These are phyloP conservation scores for Caligus rogercresseyi DNA, from an alignment of 1,140 invertebrate species.

Conservation along the genomic window DNA sequence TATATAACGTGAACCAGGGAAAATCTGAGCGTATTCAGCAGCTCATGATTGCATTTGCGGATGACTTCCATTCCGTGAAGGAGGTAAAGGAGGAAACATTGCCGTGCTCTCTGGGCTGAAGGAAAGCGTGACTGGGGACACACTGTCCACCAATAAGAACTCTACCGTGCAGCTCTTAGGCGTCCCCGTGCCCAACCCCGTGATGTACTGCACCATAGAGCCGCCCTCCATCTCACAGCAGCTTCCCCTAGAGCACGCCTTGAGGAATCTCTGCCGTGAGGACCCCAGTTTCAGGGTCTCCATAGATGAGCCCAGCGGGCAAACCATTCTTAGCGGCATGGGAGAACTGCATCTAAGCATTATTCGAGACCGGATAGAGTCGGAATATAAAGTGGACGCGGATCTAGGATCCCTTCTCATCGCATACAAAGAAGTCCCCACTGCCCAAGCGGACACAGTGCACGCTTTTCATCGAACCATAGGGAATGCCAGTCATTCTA, in stretches of 20 bases:
- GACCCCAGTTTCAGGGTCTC: conserved; percentile 77
- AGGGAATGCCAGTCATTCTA: conserved; percentile 29
- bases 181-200: conserved; percentile 63
- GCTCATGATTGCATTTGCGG: conserved; percentile 59
- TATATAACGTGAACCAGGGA: conserved; percentile 54
- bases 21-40: conserved; percentile 42
- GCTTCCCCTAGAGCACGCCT: conserved; percentile 55
- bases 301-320: conserved; percentile 54
- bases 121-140: conserved; percentile 62
- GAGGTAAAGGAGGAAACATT: conserved; percentile 59
- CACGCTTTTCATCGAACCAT: conserved; percentile 45
- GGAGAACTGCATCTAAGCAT: conserved; percentile 93
- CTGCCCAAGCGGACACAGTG: conserved; percentile 33
- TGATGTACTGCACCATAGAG: conserved; percentile 94
- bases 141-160: conserved; percentile 43
- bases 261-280: conserved; percentile 67
- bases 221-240: conserved; percentile 59
- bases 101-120: conserved; percentile 71
- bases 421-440: conserved; percentile 65
- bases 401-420: conserved; percentile 60
- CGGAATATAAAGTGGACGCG: conserved; percentile 78
- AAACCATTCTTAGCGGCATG: conserved; percentile 75
- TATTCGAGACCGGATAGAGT: conserved; percentile 62
- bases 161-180: conserved; percentile 35
- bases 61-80: conserved; percentile 58